Base-by-base conservation (phyloP, 2,113 vertebrate genomes). In the Hippocampus comes region DNA sequence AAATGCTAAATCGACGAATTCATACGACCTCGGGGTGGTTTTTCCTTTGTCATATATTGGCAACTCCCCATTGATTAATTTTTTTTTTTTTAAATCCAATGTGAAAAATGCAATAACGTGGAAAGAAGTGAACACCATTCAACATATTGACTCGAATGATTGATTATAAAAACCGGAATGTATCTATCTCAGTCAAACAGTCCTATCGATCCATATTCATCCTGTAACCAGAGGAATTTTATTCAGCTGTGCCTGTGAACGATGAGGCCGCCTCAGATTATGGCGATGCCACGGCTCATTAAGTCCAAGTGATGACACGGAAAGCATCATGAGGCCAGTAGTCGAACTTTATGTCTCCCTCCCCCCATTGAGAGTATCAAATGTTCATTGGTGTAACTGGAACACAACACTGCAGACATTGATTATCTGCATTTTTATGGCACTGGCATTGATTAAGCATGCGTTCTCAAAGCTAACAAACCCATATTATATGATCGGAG, bases 351-450 rank as follows among this genome's bases (percentile, higher is more conserved):
- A 70, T 30, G 43, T 42, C 61, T 51, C 49, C 8, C 46, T 61
- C 60, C 51, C 68, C 27, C 49, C 27, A 20, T 9, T 46, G 66
- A 46, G 63, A 42, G 53, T 56, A 80, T 82, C 67, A 70, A 65
- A 64, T 74, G 82, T 68, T 72, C 67, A 76, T 21, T 64, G 53
- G 66, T 21, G 38, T 27, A 59, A n/a, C 38, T 46, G 67, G 25
- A 73, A 4, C 38, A 48, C 23, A 71, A 73, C 56, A 77, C 78
- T 55, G 57, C 14, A 70, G 61, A 55, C 21, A 86, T 82, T 73
- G 83, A 86, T 86, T 82, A 73, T 77, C 72, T 74, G 14, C 71
- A 70, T 11, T 57, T 73, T 81, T 43, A 10, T 43, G 72, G 81
- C 74, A 78, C 30, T 30, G 30, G 30, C 30, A 30, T 30, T 30